Conservation (phyloP, 1,140 invertebrate genomes). For the Heterodera schachtii region DNA sequence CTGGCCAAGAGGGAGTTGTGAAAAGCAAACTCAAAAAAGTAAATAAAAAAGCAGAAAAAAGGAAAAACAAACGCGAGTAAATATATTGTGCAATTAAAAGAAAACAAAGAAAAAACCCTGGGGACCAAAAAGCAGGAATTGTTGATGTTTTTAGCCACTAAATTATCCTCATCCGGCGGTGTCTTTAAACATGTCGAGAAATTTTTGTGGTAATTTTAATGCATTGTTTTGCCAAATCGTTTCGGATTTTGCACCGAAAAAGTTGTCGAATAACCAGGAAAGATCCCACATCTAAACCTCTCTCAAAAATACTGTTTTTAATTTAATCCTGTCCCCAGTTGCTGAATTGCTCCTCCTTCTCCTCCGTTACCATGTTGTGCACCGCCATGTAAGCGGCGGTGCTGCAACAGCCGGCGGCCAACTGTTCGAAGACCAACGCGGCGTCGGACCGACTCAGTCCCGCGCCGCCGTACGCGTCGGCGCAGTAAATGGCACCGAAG, state of each 20-base stretch:
- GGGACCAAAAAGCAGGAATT: too few species aligned
- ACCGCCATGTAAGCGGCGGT: constrained; percentile 74
- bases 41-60: too few species aligned
- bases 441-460: constrained; percentile 71
- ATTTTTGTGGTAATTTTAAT: too few species aligned
- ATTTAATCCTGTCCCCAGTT: too few species aligned
- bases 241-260: not conserved
- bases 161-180: too few species aligned
- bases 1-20: constrained; percentile 56
- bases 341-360: not conserved
- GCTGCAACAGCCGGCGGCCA: constrained; percentile 72
- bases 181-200: too few species aligned
- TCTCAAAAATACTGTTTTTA: constrained; percentile 1
- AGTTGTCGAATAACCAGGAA: not conserved
- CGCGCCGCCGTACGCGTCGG: constrained; percentile 71
- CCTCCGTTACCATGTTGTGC: constrained; percentile 67
- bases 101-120: too few species aligned
- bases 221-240: too few species aligned
- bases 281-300: not conserved
- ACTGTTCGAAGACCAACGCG: constrained; percentile 73
- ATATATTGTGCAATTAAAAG: too few species aligned
- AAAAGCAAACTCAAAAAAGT: not conserved
- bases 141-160: too few species aligned
- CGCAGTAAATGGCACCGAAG: constrained; percentile 72
- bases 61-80: too few species aligned